Conservation (phyloP, 2,113 vertebrate species). For the Colossoma macropomum region DNA sequence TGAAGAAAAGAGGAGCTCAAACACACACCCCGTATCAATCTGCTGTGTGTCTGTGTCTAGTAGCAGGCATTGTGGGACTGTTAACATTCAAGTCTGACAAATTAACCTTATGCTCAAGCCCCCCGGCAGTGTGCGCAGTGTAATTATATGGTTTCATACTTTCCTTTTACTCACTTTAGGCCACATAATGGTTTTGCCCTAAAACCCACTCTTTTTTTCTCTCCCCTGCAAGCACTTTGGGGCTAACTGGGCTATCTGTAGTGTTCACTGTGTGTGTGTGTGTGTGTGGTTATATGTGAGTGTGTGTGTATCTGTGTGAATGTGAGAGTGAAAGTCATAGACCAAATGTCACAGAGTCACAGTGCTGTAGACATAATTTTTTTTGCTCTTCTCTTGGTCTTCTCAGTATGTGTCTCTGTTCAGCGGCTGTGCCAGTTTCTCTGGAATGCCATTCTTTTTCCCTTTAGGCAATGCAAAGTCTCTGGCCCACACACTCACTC, state of each 20-base stretch:
- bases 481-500: constrained; percentile 43
- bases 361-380: background rate
- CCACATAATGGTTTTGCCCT: constrained; percentile 65
- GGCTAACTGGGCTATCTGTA: background rate
- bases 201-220: constrained; percentile 48
- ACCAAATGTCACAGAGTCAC: constrained; percentile 42
- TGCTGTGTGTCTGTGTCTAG: constrained; percentile 23
- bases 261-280: background rate
- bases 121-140: background rate
- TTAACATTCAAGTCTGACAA: constrained; percentile 50
- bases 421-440: constrained; percentile 39
- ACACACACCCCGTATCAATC: constrained; percentile 17
- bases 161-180: constrained; percentile 59
- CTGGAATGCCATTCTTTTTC: constrained; percentile 51
- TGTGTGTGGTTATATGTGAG: no score
- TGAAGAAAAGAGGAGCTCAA: constrained; percentile 17
- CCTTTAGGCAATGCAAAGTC: constrained; percentile 33
- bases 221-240: background rate
- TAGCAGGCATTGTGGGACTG: constrained; percentile 31
- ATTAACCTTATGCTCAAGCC: background rate
- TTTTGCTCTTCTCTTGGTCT: constrained; percentile 2
- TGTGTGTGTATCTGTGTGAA: background rate
- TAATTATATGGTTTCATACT: background rate
- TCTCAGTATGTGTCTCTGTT: constrained; percentile 23
- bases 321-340: background rate